Evolutionary conservation across 2,797 vertebrate genomes (phyloP), one percentile per base, ranked within the genome.

Genomic region (Falco columbarius): DNA sequence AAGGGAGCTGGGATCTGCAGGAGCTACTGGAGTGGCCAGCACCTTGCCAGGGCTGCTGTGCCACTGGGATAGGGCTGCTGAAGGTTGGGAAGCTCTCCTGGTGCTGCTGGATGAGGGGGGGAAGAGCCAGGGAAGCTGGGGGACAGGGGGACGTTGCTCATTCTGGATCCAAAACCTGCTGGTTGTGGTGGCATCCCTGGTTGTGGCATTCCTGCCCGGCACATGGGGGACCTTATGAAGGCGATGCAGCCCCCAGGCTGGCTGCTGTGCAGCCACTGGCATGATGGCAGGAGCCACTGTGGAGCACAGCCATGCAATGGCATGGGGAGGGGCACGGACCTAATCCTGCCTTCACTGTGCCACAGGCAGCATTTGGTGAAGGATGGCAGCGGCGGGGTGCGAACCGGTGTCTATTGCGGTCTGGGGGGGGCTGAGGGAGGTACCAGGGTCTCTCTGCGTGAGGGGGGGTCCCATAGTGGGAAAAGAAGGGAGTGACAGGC

Each of bases 341-440:
- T 26, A 12, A 51, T 56, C 79, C 34, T 68, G 65, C 65, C 22
- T 9, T 22, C 21, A 13, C 12, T 17, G 18, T 9, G 3, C 32
- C 20, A 16, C 61, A 9, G 61, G 40, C 61, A 65, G 32, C 21
- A 1, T 19, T 24, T 24, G 24, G 76, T 14, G 51, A 17, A 40
- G 49, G 75, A 10, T 0, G 4, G 47, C 2, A 3, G 36, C 0
- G 1, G 8, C 3, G 15, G 46, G 23, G 24, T 21, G 15, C 2
- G 2, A 34, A 7, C 24, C 3, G 2, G 11, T 44, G 75, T 29
- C 58, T 29, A 8, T 40, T 1, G 2, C 1, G 1, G 23, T 40
- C 46, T 6, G 4, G 9, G 9, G 18, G 32, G 58, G 52, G 56
- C 24, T 0, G 7, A 49, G 32, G 61, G 49, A 23, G 19, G 24